These are phyloP conservation scores for Rhinolophus ferrumequinum DNA, from an alignment of 2,113 vertebrate species.

Conservation along the genomic window DNA sequence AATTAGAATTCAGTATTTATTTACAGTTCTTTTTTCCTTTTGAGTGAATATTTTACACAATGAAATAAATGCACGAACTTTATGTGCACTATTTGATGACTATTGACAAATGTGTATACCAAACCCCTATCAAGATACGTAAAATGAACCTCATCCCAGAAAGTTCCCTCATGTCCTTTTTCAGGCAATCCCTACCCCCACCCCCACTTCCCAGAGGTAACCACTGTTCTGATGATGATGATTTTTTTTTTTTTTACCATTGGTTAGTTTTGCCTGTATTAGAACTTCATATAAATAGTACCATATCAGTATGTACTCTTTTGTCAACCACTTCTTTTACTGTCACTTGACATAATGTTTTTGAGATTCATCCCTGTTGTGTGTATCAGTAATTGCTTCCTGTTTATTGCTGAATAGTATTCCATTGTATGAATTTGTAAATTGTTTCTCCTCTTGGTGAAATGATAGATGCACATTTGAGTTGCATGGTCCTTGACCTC, in stretches of 20 bases:
- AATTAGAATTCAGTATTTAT: constrained; percentile 33
- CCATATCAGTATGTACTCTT: background rate
- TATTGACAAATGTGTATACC: background rate
- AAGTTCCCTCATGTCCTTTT: background rate
- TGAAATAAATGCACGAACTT: constrained; percentile 35
- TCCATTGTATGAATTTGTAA: background rate
- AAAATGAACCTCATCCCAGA: background rate
- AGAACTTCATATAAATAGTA: background rate
- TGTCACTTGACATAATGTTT: background rate
- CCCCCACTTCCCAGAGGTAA: background rate
- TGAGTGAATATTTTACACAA: constrained; percentile 36
- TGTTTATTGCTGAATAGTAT: constrained; percentile 28
- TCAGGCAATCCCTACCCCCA: background rate
- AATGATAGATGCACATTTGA: background rate
- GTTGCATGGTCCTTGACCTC: constrained; percentile 11
- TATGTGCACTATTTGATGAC: background rate
- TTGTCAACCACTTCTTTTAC: background rate
- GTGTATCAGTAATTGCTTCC: background rate
- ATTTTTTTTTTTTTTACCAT: background rate
- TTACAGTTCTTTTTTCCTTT: constrained; percentile 39
- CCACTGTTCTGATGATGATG: background rate
- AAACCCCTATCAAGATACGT: background rate
- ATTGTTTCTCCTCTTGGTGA: background rate
- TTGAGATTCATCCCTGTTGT: background rate
- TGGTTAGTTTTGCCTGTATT: background rate